These are phyloP conservation scores for Automeris io DNA, from an alignment of 2,888 invertebrate genomes.

Conservation along the genomic window DNA sequence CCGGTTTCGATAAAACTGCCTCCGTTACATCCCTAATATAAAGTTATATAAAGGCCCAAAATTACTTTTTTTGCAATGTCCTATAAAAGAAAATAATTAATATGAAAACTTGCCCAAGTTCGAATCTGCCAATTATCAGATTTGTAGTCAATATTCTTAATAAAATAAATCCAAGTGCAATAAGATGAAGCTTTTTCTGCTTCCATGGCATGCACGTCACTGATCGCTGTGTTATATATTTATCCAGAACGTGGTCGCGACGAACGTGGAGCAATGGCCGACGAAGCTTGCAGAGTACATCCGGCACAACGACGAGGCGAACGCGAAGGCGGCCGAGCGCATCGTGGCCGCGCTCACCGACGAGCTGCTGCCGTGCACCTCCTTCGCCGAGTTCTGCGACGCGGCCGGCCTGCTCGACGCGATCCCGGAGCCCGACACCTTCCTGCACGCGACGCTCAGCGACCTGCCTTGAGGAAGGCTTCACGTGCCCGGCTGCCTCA, in stretches of 20 bases:
- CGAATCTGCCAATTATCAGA: not conserved
- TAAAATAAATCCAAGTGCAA: not conserved
- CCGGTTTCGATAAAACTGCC: too few relatives aligned
- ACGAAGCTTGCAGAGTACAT: slow-evolving; percentile 93
- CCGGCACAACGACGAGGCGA: slow-evolving; percentile 93
- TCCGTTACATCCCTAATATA: too few relatives aligned
- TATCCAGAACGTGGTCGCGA: slow-evolving; percentile 81
- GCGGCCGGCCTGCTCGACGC: slow-evolving; percentile 87
- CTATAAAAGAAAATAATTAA: too few relatives aligned
- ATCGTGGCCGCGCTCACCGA: slow-evolving; percentile 89
- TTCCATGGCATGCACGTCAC: too few relatives aligned
- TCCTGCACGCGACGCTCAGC: slow-evolving; percentile 45
- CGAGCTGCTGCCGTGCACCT: slow-evolving; percentile 92
- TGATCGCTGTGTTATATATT: too few relatives aligned
- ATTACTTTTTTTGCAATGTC: too few relatives aligned
- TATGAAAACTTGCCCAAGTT: not conserved
- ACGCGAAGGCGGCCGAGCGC: slow-evolving; percentile 91
- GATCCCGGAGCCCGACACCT: slow-evolving; percentile 79
- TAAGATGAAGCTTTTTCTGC: too few relatives aligned
- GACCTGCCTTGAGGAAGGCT: slow-evolving; percentile 53
- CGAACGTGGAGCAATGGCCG: slow-evolving; percentile 91
- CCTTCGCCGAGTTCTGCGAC: slow-evolving; percentile 95
- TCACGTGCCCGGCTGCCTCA: slow-evolving; percentile 42
- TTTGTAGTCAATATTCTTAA: not conserved
- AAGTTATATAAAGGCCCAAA: too few relatives aligned